Evolutionary conservation across 2,113 vertebrate species (phyloP).

Genomic region (Hypanus sabinus): DNA sequence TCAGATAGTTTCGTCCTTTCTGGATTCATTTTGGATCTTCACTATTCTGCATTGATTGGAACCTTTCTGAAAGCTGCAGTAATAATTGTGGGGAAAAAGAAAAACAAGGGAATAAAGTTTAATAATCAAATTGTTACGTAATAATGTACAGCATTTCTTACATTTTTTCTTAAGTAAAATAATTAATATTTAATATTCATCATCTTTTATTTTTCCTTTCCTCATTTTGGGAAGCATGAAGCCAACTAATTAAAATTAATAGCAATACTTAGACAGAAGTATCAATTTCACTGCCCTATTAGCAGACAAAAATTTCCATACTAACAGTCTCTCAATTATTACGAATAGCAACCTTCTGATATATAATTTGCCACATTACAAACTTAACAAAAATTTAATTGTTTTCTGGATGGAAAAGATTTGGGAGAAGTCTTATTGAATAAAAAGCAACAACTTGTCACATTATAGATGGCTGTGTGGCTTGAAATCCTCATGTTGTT

Average conservation of each 20-base stretch:
- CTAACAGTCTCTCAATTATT: background rate
- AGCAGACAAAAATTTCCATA: background rate
- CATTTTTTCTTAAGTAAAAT: background rate
- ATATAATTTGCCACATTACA: background rate
- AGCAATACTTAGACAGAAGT: background rate
- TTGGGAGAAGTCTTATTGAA: background rate
- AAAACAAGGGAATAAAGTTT: background rate
- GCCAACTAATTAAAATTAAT: background rate
- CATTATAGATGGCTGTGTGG: slow-evolving; percentile 21
- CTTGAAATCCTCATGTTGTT: slow-evolving; percentile 31
- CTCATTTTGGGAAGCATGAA: background rate
- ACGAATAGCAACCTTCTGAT: background rate
- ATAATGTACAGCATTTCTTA: background rate
- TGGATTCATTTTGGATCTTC: background rate
- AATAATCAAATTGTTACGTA: background rate
- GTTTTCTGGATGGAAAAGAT: background rate
- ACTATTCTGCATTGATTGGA: background rate
- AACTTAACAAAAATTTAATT: background rate
- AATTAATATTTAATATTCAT: background rate
- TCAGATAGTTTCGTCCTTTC: background rate
- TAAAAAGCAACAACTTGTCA: slow-evolving; percentile 32
- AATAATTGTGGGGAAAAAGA: background rate
- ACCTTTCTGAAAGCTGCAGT: background rate
- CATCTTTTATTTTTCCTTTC: background rate
- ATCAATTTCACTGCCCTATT: background rate